Base-by-base conservation (phyloP, 2,888 invertebrate species). In the Pherbina coryleti region DNA sequence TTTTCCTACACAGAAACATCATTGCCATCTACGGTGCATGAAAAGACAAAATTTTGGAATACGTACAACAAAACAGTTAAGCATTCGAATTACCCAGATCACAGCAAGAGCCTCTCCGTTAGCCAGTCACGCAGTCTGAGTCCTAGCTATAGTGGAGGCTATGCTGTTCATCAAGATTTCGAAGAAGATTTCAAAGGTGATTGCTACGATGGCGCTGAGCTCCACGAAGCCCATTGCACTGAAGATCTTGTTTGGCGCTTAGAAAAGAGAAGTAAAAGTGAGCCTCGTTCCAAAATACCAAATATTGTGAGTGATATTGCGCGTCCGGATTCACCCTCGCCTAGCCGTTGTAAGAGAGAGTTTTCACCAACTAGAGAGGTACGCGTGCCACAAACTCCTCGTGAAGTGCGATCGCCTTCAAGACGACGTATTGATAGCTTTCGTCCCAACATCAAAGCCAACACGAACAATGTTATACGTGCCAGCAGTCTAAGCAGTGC, bases 21-120 rank as follows among this genome's bases (percentile, higher is more conserved):
- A 2, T 91, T 91, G 79, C 91, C 90, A 80, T 92, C 90, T 80
- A 92, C 93, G 73, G 93, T 95, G 22, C 89, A 93, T 70, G 94
- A 95, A 85, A 93, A 93, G 86, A 93, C 94, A 0, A 92, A 91
- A 86, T 92, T 93, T 84, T 93, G 95, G 85, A 93, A 94, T 82
- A 85, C 84, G 11, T 86, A 82, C 76, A 87, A 86, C 67, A 92
- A 93, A 83, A 93, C 62, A 31, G 31, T 25, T 5, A 14, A 8
- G 7, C 3, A 53, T 11, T 51, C 93, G 80, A 93, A 92, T 84
- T 94, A 95, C 5, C 94, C 95, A 0, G 92, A 93, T 2, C 92
- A 93, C 82, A 95, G 95, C 1, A 93, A 93, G 83, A 95, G 95
- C 87, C 92, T 92, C 84, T 91, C 81, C 84, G 87, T 89, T 64